Evolutionary conservation across 2,113 vertebrate species (phyloP).

Genomic region (Cyprinodon tularosa): DNA sequence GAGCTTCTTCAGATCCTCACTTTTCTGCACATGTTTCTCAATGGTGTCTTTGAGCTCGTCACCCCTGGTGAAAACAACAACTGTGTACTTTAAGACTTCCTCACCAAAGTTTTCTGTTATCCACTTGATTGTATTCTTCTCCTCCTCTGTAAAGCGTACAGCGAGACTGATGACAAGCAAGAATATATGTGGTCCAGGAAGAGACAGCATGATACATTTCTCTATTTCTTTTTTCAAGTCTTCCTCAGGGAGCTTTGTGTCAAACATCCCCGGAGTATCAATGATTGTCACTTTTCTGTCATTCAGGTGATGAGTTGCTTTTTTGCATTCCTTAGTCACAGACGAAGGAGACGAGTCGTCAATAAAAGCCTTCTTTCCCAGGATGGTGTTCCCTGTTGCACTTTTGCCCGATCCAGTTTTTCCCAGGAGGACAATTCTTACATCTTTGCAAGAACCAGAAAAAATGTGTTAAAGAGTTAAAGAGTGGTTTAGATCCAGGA

Average conservation of each 20-base stretch:
- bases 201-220: constrained; percentile 47
- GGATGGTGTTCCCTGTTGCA: constrained; percentile 65
- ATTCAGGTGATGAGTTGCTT: neutral
- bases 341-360: neutral
- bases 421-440: constrained; percentile 51
- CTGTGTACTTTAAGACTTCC: constrained; percentile 33
- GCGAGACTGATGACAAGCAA: constrained; percentile 57
- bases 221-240: constrained; percentile 46
- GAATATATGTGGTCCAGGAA: constrained; percentile 65
- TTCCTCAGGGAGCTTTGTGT: constrained; percentile 12
- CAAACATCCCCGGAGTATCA: constrained; percentile 72
- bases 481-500: neutral
- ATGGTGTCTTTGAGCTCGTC: constrained; percentile 9
- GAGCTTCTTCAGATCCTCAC: constrained; percentile 1
- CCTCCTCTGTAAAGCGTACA: constrained; percentile 44
- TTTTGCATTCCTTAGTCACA: constrained; percentile 12
- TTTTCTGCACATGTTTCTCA: neutral
- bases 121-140: constrained; percentile 36
- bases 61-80: constrained; percentile 48
- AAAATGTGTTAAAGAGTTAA: neutral
- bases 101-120: constrained; percentile 54
- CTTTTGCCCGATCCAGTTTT: constrained; percentile 68
- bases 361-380: constrained; percentile 33
- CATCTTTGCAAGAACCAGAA: neutral
- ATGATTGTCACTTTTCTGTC: constrained; percentile 44